These are phyloP conservation scores for Leptoclinus maculatus DNA, from an alignment of 2,797 vertebrate species.

Conservation along the genomic window DNA sequence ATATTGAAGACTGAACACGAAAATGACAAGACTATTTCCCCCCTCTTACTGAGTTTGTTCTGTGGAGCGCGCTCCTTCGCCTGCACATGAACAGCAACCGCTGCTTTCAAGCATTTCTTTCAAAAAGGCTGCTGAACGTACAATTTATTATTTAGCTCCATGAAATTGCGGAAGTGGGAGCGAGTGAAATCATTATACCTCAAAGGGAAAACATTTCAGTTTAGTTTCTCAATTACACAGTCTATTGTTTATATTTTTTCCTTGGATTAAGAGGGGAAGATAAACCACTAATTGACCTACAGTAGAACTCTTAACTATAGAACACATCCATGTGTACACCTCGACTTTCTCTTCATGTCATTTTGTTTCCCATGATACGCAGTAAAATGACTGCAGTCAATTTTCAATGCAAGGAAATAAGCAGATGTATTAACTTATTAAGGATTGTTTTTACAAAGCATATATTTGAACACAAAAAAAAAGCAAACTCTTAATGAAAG, in stretches of 20 bases:
- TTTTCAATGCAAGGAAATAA: too few relatives aligned
- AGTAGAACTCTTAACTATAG: conserved; percentile 17
- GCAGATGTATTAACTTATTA: too few relatives aligned
- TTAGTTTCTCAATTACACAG: conserved; percentile 35
- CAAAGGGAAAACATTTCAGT: conserved; percentile 43
- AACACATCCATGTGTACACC: conserved; percentile 26
- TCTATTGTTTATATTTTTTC: conserved; percentile 44
- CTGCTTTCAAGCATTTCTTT: conserved; percentile 24
- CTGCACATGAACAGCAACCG: conserved; percentile 42
- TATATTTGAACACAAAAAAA: not conserved
- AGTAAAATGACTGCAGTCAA: conserved; percentile 8
- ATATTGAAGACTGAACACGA: conserved; percentile 52
- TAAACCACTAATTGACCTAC: conserved; percentile 41
- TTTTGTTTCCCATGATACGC: conserved; percentile 21
- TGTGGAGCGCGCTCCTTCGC: conserved; percentile 12
- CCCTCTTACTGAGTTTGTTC: conserved; percentile 32
- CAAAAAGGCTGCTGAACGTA: conserved; percentile 22
- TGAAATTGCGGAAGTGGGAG: conserved; percentile 23
- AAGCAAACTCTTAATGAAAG: not conserved
- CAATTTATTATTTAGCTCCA: conserved; percentile 34
- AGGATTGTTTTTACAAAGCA: not conserved
- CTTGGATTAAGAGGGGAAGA: conserved; percentile 38
- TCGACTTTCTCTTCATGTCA: conserved; percentile 23
- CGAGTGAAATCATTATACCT: conserved; percentile 31
- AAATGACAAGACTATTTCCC: conserved; percentile 50